Evolutionary conservation across 2,888 invertebrate species (phyloP).

Genomic region (Xanthorhoe spadicearia): DNA sequence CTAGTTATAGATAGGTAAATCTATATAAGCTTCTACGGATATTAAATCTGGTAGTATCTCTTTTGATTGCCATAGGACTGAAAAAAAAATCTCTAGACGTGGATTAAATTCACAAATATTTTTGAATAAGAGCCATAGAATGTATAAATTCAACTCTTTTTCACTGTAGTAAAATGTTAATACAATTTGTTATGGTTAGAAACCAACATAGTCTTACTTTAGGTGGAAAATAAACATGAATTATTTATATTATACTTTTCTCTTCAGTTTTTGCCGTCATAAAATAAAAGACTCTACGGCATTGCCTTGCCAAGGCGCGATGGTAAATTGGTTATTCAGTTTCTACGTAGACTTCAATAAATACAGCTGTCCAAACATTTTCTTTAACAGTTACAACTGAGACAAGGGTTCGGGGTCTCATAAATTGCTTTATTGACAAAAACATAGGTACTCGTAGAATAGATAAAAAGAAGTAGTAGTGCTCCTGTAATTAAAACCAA

Average conservation of each 20-base stretch:
- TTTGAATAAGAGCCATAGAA: no score
- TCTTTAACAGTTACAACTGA: slow-evolving; percentile 32
- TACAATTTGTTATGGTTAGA: not conserved
- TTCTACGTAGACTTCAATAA: slow-evolving; percentile 37
- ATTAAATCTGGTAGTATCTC: no score
- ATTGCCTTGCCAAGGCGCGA: slow-evolving; percentile 28
- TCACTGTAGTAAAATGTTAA: not conserved
- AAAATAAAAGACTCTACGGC: slow-evolving; percentile 24
- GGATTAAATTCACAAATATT: no score
- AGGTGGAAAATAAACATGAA: slow-evolving; percentile 23
- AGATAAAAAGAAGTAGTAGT: not conserved
- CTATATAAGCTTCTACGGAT: no score
- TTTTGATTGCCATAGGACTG: no score
- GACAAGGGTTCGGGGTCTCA: slow-evolving; percentile 21
- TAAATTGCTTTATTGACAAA: slow-evolving; percentile 9
- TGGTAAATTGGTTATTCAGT: slow-evolving; percentile 35
- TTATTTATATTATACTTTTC: slow-evolving; percentile 26
- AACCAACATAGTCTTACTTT: not conserved
- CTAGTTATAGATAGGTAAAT: no score
- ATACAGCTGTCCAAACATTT: slow-evolving; percentile 51
- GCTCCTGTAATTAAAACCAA: not conserved
- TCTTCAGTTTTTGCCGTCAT: slow-evolving; percentile 29
- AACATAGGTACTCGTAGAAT: not conserved
- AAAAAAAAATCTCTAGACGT: no score
- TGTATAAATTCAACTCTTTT: not conserved